Evolutionary conservation across 2,888 invertebrate genomes (phyloP).

Genomic region (Adelognathus sp.): DNA sequence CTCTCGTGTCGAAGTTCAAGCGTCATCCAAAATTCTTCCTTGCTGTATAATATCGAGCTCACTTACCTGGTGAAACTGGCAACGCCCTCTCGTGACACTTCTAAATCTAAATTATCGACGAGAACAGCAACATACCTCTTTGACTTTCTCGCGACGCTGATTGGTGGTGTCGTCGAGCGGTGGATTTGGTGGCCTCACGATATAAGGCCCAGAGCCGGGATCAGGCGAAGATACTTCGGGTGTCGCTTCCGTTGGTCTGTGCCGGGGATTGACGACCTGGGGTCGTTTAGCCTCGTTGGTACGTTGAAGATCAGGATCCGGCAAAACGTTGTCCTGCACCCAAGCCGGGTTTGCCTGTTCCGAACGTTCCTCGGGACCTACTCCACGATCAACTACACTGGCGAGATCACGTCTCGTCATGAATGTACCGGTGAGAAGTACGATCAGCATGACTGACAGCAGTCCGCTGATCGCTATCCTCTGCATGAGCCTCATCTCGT

Average conservation of each 20-base stretch:
- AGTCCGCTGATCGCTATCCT: slow-evolving; percentile 78
- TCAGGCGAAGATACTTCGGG: slow-evolving; percentile 67
- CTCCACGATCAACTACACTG: slow-evolving; percentile 75
- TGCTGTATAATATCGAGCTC: not conserved
- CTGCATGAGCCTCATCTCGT: slow-evolving; percentile 78
- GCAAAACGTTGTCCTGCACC: slow-evolving; percentile 75
- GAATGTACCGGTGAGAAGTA: slow-evolving; percentile 76
- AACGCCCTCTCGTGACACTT: not conserved
- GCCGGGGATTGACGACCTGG: slow-evolving; percentile 66
- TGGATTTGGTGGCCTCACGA: slow-evolving; percentile 73
- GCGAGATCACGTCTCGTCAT: slow-evolving; percentile 75
- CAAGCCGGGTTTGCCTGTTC: slow-evolving; percentile 76
- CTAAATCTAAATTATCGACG: not conserved
- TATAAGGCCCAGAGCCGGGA: slow-evolving; percentile 65
- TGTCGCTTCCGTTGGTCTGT: slow-evolving; percentile 64
- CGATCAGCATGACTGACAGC: slow-evolving; percentile 77
- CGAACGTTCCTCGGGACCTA: slow-evolving; percentile 74
- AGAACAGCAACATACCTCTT: slow-evolving; percentile 73
- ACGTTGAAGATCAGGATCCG: slow-evolving; percentile 68
- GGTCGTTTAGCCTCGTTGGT: slow-evolving; percentile 50
- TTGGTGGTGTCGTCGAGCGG: slow-evolving; percentile 77
- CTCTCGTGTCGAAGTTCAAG: too few species aligned
- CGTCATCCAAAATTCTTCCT: too few species aligned
- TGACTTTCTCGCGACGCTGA: slow-evolving; percentile 79
- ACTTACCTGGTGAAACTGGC: not conserved